Evolutionary conservation across 2,888 invertebrate genomes (phyloP).

Genomic region (Napeogenes inachia): DNA sequence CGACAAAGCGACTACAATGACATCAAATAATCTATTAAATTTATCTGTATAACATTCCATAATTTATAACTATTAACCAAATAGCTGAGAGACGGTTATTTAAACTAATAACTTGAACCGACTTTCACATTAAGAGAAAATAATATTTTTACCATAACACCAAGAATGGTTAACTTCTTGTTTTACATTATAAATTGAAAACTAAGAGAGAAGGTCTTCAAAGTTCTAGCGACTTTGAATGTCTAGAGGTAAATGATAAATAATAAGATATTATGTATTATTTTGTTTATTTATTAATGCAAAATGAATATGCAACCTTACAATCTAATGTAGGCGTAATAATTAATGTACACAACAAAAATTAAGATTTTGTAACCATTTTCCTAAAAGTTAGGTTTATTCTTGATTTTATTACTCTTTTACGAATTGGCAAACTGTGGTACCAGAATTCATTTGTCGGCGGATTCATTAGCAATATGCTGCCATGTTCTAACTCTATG

Average conservation of each 20-base stretch:
- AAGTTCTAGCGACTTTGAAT: neutral
- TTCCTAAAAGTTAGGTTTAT: slow-evolving; percentile 83
- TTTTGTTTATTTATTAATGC: neutral
- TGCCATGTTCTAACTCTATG: slow-evolving; percentile 80
- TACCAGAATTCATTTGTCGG: slow-evolving; percentile 85
- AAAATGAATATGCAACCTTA: too few species aligned
- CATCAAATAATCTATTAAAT: neutral
- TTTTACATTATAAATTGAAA: too few species aligned
- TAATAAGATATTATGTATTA: neutral
- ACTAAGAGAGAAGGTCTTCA: too few species aligned
- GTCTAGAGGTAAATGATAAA: slow-evolving; percentile 2
- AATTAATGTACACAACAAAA: too few species aligned
- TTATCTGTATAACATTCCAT: too few species aligned
- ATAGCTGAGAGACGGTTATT: too few species aligned
- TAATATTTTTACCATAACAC: too few species aligned
- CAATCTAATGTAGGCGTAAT: too few species aligned
- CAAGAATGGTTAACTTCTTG: too few species aligned
- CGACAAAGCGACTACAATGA: neutral
- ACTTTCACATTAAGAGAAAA: too few species aligned
- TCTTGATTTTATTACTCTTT: slow-evolving; percentile 72
- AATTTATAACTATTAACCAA: too few species aligned
- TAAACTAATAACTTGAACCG: too few species aligned
- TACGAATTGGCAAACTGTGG: slow-evolving; percentile 81
- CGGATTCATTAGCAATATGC: slow-evolving; percentile 82
- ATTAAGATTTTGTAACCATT: slow-evolving; percentile 38